A percentile compares a stretch with the other conserved stretches of the same genome.
phyloP scores from a whole-genome alignment of 2,113 vertebrate species.

The Laterallus jamaicensis region DNA sequence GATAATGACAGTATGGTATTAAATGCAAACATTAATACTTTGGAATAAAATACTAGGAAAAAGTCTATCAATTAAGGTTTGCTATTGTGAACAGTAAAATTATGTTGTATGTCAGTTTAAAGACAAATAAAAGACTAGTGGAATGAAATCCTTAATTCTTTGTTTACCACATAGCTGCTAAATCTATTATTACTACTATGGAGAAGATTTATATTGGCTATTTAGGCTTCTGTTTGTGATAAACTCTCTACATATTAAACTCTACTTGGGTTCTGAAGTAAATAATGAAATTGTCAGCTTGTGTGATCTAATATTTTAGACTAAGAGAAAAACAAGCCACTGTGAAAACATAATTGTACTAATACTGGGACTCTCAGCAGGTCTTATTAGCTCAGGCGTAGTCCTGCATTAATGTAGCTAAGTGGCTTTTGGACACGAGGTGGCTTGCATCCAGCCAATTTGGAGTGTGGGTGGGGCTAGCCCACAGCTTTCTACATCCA shows the following conservation, averaged over 20 bases:
- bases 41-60: slow-evolving; percentile 70
- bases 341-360: slow-evolving; percentile 24
- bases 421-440: neutral
- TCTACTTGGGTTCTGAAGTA: slow-evolving; percentile 28
- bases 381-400: neutral
- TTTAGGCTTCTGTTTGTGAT: neutral
- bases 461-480: neutral
- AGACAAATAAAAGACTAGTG: slow-evolving; percentile 47
- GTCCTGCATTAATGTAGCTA: slow-evolving; percentile 36
- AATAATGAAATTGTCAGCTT: neutral
- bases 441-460: neutral
- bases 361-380: slow-evolving; percentile 10
- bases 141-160: slow-evolving; percentile 63
- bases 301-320: slow-evolving; percentile 6
- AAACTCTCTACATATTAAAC: neutral
- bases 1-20: slow-evolving; percentile 73
- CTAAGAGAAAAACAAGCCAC: slow-evolving; percentile 2
- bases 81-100: slow-evolving; percentile 62
- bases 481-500: neutral
- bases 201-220: slow-evolving; percentile 34
- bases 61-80: slow-evolving; percentile 71
- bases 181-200: slow-evolving; percentile 36
- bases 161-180: slow-evolving; percentile 45
- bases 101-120: slow-evolving; percentile 41
- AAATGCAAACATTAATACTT: slow-evolving; percentile 76